These are phyloP conservation scores for Dermatemys mawii DNA, from an alignment of 2,113 vertebrate genomes.

Conservation along the genomic window DNA sequence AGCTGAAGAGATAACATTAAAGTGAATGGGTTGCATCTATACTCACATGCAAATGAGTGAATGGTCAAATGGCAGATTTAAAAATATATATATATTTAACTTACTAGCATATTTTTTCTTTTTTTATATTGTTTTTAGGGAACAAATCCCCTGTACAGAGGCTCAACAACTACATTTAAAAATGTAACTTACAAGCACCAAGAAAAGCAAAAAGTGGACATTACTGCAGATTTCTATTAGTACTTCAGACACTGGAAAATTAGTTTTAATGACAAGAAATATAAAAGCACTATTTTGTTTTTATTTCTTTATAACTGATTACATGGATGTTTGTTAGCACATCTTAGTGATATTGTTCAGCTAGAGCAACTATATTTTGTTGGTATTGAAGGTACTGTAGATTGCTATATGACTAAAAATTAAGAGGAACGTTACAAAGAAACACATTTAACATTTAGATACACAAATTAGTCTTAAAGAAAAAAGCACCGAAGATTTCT, in stretches of 20 bases:
- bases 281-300: conserved; percentile 35
- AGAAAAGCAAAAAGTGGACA: conserved; percentile 80
- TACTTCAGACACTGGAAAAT: neutral
- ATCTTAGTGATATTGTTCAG: conserved; percentile 25
- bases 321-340: conserved; percentile 39
- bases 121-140: conserved; percentile 77
- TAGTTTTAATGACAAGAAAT: conserved; percentile 43
- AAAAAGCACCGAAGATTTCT: neutral
- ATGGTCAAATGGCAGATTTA: neutral
- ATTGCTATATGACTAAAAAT: neutral
- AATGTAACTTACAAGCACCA: conserved; percentile 93
- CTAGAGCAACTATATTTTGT: neutral
- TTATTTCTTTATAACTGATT: conserved; percentile 44
- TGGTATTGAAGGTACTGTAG: neutral
- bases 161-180: conserved; percentile 96
- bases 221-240: conserved; percentile 77
- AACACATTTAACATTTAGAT: conserved; percentile 1
- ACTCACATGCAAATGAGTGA: neutral
- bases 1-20: neutral
- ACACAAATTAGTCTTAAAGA: conserved; percentile 16
- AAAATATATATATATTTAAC: neutral
- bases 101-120: neutral
- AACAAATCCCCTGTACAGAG: conserved; percentile 95
- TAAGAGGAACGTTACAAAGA: conserved; percentile 31
- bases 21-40: neutral